Conservation (phyloP, 2,113 vertebrate species). For the Dolichotis patagonum region DNA sequence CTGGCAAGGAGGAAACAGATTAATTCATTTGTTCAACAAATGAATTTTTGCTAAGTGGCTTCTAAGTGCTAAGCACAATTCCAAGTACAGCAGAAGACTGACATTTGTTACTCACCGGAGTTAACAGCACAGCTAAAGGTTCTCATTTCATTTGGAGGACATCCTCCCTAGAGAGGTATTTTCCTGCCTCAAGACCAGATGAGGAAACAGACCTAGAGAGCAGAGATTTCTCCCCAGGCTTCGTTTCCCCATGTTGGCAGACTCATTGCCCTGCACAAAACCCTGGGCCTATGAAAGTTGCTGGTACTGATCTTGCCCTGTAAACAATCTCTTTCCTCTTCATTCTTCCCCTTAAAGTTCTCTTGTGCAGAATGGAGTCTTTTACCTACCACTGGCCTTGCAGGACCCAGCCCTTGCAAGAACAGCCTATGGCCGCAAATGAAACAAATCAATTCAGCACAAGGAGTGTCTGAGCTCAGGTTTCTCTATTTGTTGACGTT, state of each 20-base stretch:
- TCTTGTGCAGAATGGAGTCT: neutral
- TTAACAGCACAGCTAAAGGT: neutral
- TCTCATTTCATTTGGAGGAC: neutral
- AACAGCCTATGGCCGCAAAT: neutral
- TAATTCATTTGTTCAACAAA: slow-evolving; percentile 65
- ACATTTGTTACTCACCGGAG: neutral
- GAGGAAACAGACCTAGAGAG: neutral
- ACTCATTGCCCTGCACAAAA: neutral
- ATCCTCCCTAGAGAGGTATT: neutral
- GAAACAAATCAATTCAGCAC: slow-evolving; percentile 10
- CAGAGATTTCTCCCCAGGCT: neutral
- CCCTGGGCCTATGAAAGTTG: neutral
- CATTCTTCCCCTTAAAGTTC: neutral
- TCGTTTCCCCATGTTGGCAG: neutral
- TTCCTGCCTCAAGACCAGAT: neutral
- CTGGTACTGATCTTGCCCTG: neutral
- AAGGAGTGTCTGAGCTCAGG: neutral
- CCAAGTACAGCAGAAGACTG: slow-evolving; percentile 36
- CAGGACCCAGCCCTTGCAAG: neutral
- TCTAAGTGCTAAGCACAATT: slow-evolving; percentile 47
- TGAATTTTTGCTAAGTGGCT: slow-evolving; percentile 59
- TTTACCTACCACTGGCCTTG: neutral
- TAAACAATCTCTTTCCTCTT: neutral
- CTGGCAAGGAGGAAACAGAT: slow-evolving; percentile 69
- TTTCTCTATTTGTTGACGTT: slow-evolving; percentile 56